phyloP scores from a whole-genome alignment of 2,113 vertebrate species.

The Cebidichthys violaceus region DNA sequence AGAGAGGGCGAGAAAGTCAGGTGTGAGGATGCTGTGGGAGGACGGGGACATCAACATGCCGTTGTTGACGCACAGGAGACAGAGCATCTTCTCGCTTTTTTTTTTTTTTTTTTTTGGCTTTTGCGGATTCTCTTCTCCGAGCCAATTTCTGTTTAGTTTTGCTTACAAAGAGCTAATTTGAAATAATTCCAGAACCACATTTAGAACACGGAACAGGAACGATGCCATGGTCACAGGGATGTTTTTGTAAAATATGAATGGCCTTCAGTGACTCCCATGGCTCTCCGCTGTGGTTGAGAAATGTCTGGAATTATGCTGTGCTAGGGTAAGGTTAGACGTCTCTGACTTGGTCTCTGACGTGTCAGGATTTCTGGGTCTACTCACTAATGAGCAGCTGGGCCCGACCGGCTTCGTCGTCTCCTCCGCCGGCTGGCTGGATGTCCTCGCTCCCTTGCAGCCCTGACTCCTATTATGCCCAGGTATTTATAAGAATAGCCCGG shows the following conservation, averaged over 20 bases:
- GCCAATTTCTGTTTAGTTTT: constrained; percentile 3
- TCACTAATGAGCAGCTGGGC: constrained; percentile 69
- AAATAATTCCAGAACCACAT: not conserved
- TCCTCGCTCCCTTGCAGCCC: constrained; percentile 50
- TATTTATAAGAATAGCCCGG: constrained; percentile 62
- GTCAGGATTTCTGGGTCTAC: constrained; percentile 57
- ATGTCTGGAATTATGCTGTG: constrained; percentile 38
- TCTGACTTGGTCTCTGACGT: constrained; percentile 54
- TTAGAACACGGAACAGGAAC: not conserved
- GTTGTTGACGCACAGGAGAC: constrained; percentile 17
- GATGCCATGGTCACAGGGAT: constrained; percentile 22
- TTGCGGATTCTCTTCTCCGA: not conserved
- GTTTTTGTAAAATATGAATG: constrained; percentile 59
- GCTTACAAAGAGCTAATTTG: not conserved
- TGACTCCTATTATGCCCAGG: constrained; percentile 55
- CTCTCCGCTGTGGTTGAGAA: constrained; percentile 29
- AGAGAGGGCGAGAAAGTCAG: constrained; percentile 26
- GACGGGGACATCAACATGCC: constrained; percentile 3
- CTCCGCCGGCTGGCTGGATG: constrained; percentile 36
- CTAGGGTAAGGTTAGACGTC: constrained; percentile 47
- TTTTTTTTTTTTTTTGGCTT: not conserved
- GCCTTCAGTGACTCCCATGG: constrained; percentile 26
- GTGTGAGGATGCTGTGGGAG: constrained; percentile 41
- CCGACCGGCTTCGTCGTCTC: constrained; percentile 41
- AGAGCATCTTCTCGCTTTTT: not conserved